Conservation (phyloP, 2,797 vertebrate species). For the Siniperca undulata region DNA sequence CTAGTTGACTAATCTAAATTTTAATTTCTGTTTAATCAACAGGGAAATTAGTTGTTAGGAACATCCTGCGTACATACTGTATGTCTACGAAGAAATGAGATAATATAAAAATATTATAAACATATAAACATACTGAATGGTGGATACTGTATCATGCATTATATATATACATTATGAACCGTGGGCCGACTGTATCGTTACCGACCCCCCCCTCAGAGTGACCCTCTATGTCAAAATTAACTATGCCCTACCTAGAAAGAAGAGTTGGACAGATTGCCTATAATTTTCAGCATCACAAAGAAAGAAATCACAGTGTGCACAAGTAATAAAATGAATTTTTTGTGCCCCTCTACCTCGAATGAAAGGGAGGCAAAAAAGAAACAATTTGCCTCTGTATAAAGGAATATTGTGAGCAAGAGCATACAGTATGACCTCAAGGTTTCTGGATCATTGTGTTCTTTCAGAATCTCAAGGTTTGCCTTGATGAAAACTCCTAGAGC, state of each 20-base stretch:
- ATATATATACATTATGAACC: neutral
- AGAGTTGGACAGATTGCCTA: constrained; percentile 5
- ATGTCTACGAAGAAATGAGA: neutral
- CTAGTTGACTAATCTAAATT: too few species aligned
- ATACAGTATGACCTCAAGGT: constrained; percentile 39
- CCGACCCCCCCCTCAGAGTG: neutral
- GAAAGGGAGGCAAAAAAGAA: constrained; percentile 21
- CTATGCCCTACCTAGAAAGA: neutral
- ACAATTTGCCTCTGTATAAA: constrained; percentile 43
- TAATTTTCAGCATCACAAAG: constrained; percentile 32
- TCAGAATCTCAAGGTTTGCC: constrained; percentile 49
- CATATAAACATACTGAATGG: neutral
- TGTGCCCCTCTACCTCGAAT: neutral
- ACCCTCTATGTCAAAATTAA: constrained; percentile 20
- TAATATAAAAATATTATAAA: neutral
- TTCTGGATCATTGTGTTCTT: constrained; percentile 38
- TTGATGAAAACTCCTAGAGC: constrained; percentile 41
- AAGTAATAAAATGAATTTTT: constrained; percentile 15
- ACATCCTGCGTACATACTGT: too few species aligned
- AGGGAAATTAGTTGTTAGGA: too few species aligned
- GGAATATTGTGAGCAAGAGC: constrained; percentile 10
- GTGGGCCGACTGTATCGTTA: neutral
- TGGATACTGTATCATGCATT: neutral
- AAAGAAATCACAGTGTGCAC: constrained; percentile 24
- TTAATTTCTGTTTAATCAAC: too few species aligned